Evolutionary conservation across 2,888 invertebrate genomes (phyloP), one percentile per base, ranked within the genome.

Genomic region (Camponotus fellah): DNA sequence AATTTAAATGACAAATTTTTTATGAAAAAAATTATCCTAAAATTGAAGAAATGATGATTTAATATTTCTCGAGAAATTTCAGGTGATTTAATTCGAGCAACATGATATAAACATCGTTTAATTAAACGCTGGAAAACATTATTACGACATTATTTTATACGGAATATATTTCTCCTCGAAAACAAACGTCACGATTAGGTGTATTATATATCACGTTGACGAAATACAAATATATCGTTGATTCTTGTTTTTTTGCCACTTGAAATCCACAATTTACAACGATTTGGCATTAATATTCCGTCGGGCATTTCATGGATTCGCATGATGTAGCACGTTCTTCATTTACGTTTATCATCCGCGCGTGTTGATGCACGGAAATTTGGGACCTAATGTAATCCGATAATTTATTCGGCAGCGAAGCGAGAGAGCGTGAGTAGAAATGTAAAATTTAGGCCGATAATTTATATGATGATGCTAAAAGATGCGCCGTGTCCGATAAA

Each of bases 31-130:
- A 72, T 40, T 80, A 69, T 87, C 17, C 65, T n/a, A 69, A 65
- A 75, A 74, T 69, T 60, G 75, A 62, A 87, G 62, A 53, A 58
- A 82, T 65, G 43, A 62, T 65, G 81, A 46, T 87, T 86, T 89
- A 75, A 82, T 86, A 84, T 79, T 76, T 69, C 21, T n/a, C 17
- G 8, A 21, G 60, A 77, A 71, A 9, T 49, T 82, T 58, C 32
- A 32, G 14, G 43, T 26, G 34, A 64, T 65, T 26, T 26, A 26
- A 26, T 26, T 26, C 26, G 12, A 40, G 49, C 76, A 49, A 84
- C 82, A 84, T 86, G 85, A 87, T 85, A 86, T 74, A 76, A 56
- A 46, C 10, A 68, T 43, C 66, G 21, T 80, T 88, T 85, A 89
- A 89, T 89, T 86, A 89, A 84, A 81, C 64, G 53, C 72, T 40